phyloP scores from a whole-genome alignment of 2,113 vertebrate genomes.

The Neolamprologus tretocephalus region DNA sequence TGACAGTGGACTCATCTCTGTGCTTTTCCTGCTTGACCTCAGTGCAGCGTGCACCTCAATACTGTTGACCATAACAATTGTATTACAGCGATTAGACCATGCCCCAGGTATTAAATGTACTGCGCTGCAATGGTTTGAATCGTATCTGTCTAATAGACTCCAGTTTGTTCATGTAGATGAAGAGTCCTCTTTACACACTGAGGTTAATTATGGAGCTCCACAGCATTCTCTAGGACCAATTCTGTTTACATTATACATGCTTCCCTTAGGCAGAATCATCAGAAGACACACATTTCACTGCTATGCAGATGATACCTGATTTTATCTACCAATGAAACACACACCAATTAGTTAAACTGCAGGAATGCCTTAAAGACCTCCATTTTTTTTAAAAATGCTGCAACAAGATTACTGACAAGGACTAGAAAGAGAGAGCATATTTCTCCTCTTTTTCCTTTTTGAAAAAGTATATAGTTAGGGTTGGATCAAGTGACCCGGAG shows the following conservation, averaged over 20 bases:
- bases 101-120: background rate
- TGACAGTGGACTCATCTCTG: background rate
- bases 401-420: background rate
- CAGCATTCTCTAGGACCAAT: background rate
- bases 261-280: background rate
- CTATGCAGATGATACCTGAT: background rate
- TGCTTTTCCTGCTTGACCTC: background rate
- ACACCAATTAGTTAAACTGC: background rate
- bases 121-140: background rate
- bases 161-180: background rate
- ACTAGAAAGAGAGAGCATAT: background rate
- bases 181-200: background rate
- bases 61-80: background rate
- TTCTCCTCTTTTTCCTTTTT: background rate
- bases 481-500: background rate
- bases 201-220: background rate
- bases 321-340: background rate
- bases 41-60: background rate
- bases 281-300: background rate
- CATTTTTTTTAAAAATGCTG: background rate
- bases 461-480: background rate
- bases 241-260: background rate
- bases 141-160: background rate
- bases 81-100: background rate
- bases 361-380: background rate